Evolutionary conservation across 1,140 invertebrate species (phyloP).

Genomic region (Platyura marginata): DNA sequence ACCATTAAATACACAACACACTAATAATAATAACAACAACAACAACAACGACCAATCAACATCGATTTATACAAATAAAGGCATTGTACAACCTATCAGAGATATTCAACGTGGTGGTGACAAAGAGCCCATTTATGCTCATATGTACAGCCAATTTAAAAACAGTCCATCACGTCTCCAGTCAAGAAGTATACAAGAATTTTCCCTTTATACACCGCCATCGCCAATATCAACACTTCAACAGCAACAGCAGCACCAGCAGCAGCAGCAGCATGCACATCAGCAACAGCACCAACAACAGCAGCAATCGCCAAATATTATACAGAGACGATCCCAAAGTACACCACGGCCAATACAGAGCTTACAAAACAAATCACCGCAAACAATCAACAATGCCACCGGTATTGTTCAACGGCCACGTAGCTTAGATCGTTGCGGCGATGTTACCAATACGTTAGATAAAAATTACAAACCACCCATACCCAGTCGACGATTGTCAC

Average conservation of each 20-base stretch:
- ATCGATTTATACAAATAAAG: not conserved
- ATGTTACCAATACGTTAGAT: not conserved
- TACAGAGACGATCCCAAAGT: constrained; percentile 19
- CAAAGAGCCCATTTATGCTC: not conserved
- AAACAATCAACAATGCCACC: constrained; percentile 5
- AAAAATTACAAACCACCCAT: constrained; percentile 14
- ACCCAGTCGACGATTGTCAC: constrained; percentile 14
- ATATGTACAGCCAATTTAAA: not conserved
- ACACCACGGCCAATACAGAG: constrained; percentile 11
- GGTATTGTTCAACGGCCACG: constrained; percentile 13
- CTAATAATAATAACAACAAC: not conserved
- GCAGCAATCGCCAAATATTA: constrained; percentile 7
- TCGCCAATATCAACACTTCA: not conserved
- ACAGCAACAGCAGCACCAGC: not conserved
- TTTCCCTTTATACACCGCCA: constrained; percentile 4
- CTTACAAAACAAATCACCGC: constrained; percentile 5
- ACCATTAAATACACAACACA: constrained; percentile 1
- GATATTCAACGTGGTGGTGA: not conserved
- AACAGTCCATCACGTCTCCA: not conserved
- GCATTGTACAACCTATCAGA: not conserved
- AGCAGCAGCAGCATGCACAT: not conserved
- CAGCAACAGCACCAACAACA: not conserved
- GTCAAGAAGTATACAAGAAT: constrained; percentile 3
- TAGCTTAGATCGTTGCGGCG: constrained; percentile 18
- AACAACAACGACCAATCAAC: not conserved